Percentiles rank a stretch among this genome's conserved stretches.
These are phyloP conservation scores for Caprella mutica DNA, from an alignment of 2,888 invertebrate species.

Conservation along the genomic window DNA sequence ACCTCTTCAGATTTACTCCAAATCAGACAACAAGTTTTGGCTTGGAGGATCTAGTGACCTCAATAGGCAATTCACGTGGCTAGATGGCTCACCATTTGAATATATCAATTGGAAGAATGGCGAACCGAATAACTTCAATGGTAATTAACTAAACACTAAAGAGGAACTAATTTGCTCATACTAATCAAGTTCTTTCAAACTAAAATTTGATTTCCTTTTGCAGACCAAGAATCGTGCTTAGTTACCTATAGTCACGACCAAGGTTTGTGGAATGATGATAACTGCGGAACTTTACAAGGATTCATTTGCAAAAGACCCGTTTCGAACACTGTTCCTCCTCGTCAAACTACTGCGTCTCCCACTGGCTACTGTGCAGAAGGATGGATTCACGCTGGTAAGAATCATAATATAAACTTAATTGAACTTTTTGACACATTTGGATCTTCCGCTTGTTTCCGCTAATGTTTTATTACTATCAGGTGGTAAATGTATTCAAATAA, in stretches of 20 bases:
- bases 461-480: too few species aligned
- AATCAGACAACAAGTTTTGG: neutral
- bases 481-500: too few species aligned
- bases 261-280: slow-evolving; percentile 20
- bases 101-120: neutral
- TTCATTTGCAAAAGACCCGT: slow-evolving; percentile 7
- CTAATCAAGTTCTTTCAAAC: too few species aligned
- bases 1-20: neutral
- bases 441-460: too few species aligned
- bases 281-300: slow-evolving; percentile 13
- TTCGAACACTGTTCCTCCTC: neutral
- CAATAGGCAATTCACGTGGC: neutral
- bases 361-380: neutral
- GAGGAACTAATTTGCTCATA: too few species aligned
- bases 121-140: neutral
- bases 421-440: too few species aligned
- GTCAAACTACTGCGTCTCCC: neutral
- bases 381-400: slow-evolving; percentile 1
- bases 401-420: too few species aligned
- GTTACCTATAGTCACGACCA: slow-evolving; percentile 1
- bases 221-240: slow-evolving; percentile 17
- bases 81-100: neutral
- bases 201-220: neutral
- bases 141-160: too few species aligned
- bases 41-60: neutral